phyloP scores from a whole-genome alignment of 1,140 invertebrate species.

The Halictus rubicundus region DNA sequence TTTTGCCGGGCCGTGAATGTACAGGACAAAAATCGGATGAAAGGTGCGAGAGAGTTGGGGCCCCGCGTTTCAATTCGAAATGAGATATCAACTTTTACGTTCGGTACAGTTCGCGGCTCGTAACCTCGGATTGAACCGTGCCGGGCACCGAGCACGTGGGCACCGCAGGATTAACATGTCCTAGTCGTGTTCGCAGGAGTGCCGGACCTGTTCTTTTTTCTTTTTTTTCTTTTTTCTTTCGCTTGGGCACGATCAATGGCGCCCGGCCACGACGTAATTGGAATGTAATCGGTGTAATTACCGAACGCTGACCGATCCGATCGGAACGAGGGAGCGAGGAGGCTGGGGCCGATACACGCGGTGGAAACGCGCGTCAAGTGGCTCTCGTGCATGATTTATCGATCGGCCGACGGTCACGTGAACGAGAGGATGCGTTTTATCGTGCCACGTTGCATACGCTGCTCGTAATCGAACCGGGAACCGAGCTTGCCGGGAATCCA shows the following conservation, averaged over 20 bases:
- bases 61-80: neutral
- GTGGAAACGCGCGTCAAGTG: slow-evolving; percentile 24
- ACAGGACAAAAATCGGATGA: too few relatives aligned
- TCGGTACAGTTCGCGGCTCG: neutral
- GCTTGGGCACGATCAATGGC: slow-evolving; percentile 27
- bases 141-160: neutral
- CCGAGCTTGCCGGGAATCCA: too few relatives aligned
- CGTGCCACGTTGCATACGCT: neutral
- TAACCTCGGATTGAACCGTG: slow-evolving; percentile 7
- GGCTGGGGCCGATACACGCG: slow-evolving; percentile 5
- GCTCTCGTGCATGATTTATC: slow-evolving; percentile 50
- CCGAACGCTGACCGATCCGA: slow-evolving; percentile 35
- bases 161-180: slow-evolving; percentile 38
- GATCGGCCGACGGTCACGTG: slow-evolving; percentile 40
- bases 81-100: slow-evolving; percentile 21
- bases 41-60: too few relatives aligned
- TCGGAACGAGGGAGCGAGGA: slow-evolving; percentile 9
- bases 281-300: slow-evolving; percentile 62
- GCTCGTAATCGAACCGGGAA: neutral
- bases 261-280: slow-evolving; percentile 50
- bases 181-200: slow-evolving; percentile 10
- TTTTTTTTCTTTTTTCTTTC: neutral
- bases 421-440: slow-evolving; percentile 20
- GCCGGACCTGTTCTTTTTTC: neutral
- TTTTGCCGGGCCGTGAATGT: too few relatives aligned